phyloP scores from a whole-genome alignment of 2,113 vertebrate genomes.

The Redunca redunca region DNA sequence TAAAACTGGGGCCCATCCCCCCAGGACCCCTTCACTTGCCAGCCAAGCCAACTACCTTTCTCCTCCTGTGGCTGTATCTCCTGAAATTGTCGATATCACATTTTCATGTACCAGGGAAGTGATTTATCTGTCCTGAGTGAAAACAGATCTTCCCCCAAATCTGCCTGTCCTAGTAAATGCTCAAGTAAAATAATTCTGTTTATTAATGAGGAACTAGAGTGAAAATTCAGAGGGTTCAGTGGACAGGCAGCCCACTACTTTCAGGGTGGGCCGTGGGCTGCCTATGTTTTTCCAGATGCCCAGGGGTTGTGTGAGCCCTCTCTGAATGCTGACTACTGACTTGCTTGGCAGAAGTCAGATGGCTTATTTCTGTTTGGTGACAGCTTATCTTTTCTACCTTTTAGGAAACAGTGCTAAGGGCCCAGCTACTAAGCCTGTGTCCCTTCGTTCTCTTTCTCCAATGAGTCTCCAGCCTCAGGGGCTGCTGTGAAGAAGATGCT shows the following conservation, averaged over 20 bases:
- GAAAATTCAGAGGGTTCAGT: neutral
- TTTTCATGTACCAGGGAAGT: neutral
- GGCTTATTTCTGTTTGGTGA: neutral
- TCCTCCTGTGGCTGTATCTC: neutral
- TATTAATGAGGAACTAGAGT: neutral
- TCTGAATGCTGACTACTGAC: neutral
- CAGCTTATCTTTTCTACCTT: neutral
- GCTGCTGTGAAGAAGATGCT: neutral
- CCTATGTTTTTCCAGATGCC: neutral
- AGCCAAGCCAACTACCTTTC: neutral
- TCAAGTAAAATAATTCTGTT: neutral
- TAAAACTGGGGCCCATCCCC: neutral
- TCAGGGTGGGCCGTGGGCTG: accelerated
- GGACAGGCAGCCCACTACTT: accelerated
- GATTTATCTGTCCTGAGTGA: neutral
- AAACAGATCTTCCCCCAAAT: neutral
- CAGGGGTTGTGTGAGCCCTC: neutral
- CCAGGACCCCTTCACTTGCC: neutral
- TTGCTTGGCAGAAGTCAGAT: neutral
- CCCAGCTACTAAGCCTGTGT: neutral
- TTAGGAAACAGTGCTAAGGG: neutral
- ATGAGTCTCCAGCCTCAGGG: neutral
- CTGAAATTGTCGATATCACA: neutral
- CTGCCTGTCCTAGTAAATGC: neutral
- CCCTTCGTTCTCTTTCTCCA: neutral